Evolutionary conservation across 1,140 invertebrate genomes (phyloP), one percentile per base, ranked within the genome.

Genomic region (Tetragnatha versicolor): DNA sequence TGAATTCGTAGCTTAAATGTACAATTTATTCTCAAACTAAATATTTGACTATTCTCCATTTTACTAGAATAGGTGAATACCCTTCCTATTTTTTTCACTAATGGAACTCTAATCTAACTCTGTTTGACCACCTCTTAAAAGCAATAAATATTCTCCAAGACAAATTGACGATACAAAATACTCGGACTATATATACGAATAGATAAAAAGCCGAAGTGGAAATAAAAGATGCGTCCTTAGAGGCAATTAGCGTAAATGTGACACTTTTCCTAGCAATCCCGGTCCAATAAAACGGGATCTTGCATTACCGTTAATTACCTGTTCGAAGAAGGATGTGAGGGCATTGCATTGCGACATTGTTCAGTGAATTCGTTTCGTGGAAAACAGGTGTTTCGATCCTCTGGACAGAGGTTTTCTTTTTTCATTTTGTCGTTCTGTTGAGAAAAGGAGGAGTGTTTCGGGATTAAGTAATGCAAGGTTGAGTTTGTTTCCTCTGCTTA

Each of bases 61-160:
- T n/a, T 7, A 45, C 12, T 3, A 51, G 20, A 51, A 14, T 3
- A 3, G 10, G 12, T 17, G 39, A 7, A 3, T 66, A 29, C 33
- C 29, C 29, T 31, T 66, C 35, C n/a, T n/a, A n/a, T n/a, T n/a
- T n/a, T 47, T 66, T 27, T 14, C 17, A 3, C 22, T 66, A 66
- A 66, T 66, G 63, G 63, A 66, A 49, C 35, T 66, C 63, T 47
- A 66, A 66, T 66, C 49, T 66, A 9, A 66, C 63, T 66, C 63
- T 47, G 49, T 66, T 66, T 47, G 39, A 3, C 14, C 7, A 27
- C 1, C 14, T 14, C 20, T 25, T 45, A 10, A 37, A 47, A 31
- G 42, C 14, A 66, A 66, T 49, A 66, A 47, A 66, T 66, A 66
- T 66, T 29, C 42, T 47, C 49, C 31, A 66, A 47, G 42, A 66